A percentile compares a stretch with the other conserved stretches of the same genome.
Evolutionary conservation across 2,113 vertebrate genomes (phyloP).

Genomic region (Esox niger): DNA sequence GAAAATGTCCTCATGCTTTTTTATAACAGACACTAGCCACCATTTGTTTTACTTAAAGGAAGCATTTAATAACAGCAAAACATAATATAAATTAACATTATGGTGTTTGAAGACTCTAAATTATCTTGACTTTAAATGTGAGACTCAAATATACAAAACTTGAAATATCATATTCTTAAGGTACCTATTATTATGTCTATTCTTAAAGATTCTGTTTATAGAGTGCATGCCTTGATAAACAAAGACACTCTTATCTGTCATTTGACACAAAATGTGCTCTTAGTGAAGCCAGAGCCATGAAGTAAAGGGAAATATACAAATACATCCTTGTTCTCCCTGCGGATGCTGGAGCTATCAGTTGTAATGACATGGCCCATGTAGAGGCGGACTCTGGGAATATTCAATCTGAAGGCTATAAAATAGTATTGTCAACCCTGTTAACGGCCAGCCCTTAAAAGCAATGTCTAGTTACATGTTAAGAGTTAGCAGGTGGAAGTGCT

Average conservation of each 20-base stretch:
- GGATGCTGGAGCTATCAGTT: slow-evolving; percentile 70
- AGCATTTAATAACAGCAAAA: too few species aligned
- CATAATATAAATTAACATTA: too few species aligned
- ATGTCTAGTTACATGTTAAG: slow-evolving; percentile 73
- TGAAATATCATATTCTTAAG: too few species aligned
- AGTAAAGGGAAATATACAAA: slow-evolving; percentile 48
- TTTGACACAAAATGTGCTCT: not conserved
- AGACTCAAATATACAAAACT: too few species aligned
- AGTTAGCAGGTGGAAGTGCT: slow-evolving; percentile 65
- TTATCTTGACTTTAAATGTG: too few species aligned
- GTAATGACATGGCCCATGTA: slow-evolving; percentile 69
- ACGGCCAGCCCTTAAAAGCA: slow-evolving; percentile 74
- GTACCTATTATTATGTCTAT: too few species aligned
- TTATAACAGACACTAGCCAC: too few species aligned
- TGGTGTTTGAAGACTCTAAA: too few species aligned
- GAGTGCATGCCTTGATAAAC: too few species aligned
- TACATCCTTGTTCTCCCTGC: slow-evolving; percentile 57
- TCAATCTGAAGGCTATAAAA: slow-evolving; percentile 73
- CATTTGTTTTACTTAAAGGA: too few species aligned
- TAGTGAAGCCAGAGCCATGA: slow-evolving; percentile 46
- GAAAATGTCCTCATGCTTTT: too few species aligned
- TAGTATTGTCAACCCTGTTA: slow-evolving; percentile 74
- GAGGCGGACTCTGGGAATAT: slow-evolving; percentile 67
- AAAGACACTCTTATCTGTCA: not conserved
- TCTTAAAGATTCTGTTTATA: too few species aligned